Evolutionary conservation across 1,140 invertebrate species (phyloP).

Genomic region (Diuraphis noxia): DNA sequence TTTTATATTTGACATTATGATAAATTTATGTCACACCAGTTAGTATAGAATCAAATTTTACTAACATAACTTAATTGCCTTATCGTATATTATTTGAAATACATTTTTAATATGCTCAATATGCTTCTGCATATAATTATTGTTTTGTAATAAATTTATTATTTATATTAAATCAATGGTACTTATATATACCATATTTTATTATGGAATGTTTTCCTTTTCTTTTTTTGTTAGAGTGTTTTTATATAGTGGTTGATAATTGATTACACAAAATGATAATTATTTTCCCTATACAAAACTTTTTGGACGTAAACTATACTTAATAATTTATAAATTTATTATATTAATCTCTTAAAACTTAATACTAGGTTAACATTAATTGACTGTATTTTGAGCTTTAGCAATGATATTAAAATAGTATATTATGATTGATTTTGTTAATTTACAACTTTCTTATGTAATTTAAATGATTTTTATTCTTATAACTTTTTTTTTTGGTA

Average conservation of each 20-base stretch:
- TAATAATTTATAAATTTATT: conserved; percentile 16
- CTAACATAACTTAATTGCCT: not conserved
- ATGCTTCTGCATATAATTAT: conserved; percentile 7
- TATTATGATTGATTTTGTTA: conserved; percentile 37
- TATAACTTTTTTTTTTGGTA: not conserved
- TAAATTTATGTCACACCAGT: not conserved
- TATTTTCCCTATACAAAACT: not conserved
- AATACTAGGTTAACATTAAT: conserved; percentile 45
- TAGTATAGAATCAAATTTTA: not conserved
- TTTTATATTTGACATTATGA: not conserved
- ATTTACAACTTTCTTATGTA: not conserved
- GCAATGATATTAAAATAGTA: conserved; percentile 22
- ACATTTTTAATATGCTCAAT: conserved; percentile 15
- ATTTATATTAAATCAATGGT: not conserved
- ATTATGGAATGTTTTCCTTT: not conserved
- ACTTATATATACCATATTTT: not conserved
- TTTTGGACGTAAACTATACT: not conserved
- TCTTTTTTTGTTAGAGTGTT: not conserved
- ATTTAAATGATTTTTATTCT: conserved; percentile 22
- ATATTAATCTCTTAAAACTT: not conserved
- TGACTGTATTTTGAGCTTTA: conserved; percentile 47
- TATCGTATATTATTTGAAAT: not conserved
- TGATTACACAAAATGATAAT: not conserved
- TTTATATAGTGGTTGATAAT: not conserved
- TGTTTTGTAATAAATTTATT: not conserved